phyloP scores from a whole-genome alignment of 2,888 invertebrate genomes.

The Idaea biselata region DNA sequence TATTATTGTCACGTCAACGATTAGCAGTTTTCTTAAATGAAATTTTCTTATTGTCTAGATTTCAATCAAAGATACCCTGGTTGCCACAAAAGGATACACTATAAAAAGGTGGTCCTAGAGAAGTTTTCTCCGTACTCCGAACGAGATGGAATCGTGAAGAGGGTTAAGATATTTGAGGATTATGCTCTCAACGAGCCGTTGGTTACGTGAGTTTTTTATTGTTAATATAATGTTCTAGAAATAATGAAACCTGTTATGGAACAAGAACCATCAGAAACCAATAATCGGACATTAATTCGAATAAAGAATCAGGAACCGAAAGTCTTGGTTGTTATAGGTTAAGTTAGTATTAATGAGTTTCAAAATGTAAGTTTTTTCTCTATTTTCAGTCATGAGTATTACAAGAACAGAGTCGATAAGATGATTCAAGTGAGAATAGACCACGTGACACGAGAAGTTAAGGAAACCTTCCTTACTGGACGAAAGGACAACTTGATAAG shows the following conservation, averaged over 20 bases:
- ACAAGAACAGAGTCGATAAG: conserved; percentile 83
- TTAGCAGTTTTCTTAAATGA: neutral
- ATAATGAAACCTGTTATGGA: too few species aligned
- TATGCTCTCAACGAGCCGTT: conserved; percentile 74
- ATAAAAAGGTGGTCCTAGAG: conserved; percentile 87
- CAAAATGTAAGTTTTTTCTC: neutral
- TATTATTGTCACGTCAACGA: too few species aligned
- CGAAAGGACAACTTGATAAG: conserved; percentile 85
- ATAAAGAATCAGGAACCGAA: too few species aligned
- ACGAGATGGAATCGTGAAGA: conserved; percentile 85
- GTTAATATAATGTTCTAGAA: neutral
- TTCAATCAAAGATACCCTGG: conserved; percentile 85
- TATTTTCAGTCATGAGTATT: conserved; percentile 80
- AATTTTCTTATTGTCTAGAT: neutral
- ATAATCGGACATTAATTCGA: too few species aligned
- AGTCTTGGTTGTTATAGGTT: too few species aligned
- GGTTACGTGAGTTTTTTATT: conserved; percentile 49
- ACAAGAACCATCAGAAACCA: neutral
- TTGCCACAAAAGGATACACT: conserved; percentile 83
- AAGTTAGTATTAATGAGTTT: neutral
- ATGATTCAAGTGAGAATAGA: conserved; percentile 79
- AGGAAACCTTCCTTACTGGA: conserved; percentile 84
- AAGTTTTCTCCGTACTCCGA: conserved; percentile 89
- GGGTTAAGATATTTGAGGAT: conserved; percentile 82
- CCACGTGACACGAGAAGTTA: conserved; percentile 69